Evolutionary conservation across 2,888 invertebrate species (phyloP).

Genomic region (Drosophila rellima): DNA sequence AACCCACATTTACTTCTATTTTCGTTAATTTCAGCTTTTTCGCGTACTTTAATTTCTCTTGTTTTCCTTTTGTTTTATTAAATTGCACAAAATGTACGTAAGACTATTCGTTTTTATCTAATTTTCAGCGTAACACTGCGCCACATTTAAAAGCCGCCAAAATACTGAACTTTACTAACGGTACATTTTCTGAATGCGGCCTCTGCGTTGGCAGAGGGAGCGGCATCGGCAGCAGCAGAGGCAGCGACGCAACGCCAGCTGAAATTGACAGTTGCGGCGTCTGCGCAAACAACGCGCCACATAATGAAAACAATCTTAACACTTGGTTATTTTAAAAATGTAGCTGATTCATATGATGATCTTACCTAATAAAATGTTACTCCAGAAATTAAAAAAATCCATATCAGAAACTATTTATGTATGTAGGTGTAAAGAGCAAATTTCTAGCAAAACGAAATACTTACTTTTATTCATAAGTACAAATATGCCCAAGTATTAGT

Average conservation of each 20-base stretch:
- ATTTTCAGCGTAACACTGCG: constrained; percentile 7
- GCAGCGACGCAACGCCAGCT: constrained; percentile 11
- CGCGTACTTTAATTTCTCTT: constrained; percentile 9
- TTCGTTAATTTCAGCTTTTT: constrained; percentile 19
- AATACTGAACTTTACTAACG: constrained; percentile 39
- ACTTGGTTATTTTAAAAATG: constrained; percentile 2
- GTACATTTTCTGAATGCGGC: constrained; percentile 11
- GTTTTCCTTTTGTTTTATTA: neutral
- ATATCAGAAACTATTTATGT: neutral
- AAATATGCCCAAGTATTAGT: too few relatives aligned
- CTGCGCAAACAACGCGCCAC: constrained; percentile 31
- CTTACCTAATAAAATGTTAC: neutral
- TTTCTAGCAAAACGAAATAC: too few relatives aligned
- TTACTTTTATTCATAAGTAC: too few relatives aligned
- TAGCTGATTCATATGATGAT: neutral
- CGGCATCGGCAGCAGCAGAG: constrained; percentile 6
- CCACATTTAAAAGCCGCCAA: constrained; percentile 48
- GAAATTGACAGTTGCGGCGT: constrained; percentile 39
- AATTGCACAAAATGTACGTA: constrained; percentile 12
- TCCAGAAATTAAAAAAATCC: neutral
- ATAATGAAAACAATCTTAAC: constrained; percentile 58
- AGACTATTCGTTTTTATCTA: neutral
- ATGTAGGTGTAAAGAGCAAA: too few relatives aligned
- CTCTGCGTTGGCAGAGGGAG: constrained; percentile 3
- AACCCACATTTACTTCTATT: constrained; percentile 23